phyloP scores from a whole-genome alignment of 1,140 invertebrate species.

The Cheumatopsyche charites region DNA sequence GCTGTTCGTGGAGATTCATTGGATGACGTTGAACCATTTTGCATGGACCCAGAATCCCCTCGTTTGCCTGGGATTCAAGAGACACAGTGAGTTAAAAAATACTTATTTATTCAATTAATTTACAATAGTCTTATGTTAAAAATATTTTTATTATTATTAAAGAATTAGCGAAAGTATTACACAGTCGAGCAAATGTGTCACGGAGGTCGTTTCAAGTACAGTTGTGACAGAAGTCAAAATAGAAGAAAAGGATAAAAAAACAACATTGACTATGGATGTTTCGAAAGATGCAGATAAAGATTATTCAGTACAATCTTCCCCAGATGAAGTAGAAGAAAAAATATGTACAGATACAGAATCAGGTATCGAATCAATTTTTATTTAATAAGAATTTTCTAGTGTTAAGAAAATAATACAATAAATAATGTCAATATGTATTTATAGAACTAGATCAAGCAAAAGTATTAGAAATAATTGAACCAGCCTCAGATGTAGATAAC shows the following conservation, averaged over 20 bases:
- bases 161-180: constrained; percentile 5
- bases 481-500: constrained; percentile 56
- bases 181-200: background rate
- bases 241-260: constrained; percentile 14
- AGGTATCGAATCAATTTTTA: constrained; percentile 49
- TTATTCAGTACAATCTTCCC: constrained; percentile 61
- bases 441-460: constrained; percentile 62
- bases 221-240: background rate
- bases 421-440: constrained; percentile 35
- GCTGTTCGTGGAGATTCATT: constrained; percentile 59
- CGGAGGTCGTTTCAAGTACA: background rate
- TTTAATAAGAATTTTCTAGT: constrained; percentile 29
- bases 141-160: background rate
- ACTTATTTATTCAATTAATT: background rate
- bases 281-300: constrained; percentile 36
- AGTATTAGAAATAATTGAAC: constrained; percentile 61
- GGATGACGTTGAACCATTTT: constrained; percentile 61
- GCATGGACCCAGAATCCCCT: constrained; percentile 59
- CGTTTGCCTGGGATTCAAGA: constrained; percentile 60
- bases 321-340: constrained; percentile 62
- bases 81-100: constrained; percentile 52
- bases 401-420: too few relatives aligned
- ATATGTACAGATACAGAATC: constrained; percentile 63
- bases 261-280: constrained; percentile 4
- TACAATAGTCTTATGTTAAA: background rate